Base-by-base conservation (phyloP, 2,888 invertebrate species). In the Latrodectus elegans region DNA sequence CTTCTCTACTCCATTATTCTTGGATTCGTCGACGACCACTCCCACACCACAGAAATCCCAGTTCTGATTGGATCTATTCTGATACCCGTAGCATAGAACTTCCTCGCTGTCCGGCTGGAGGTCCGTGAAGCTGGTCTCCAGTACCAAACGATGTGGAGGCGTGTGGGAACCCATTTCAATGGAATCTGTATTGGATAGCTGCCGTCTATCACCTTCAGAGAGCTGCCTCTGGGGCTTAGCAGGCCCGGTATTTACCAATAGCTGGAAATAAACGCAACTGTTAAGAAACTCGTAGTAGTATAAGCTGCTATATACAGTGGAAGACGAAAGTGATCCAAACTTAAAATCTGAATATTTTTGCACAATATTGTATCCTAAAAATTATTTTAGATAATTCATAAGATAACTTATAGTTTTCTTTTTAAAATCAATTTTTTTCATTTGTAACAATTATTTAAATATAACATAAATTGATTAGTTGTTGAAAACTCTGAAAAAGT, bases 91-190 rank as follows among this genome's bases (percentile, higher is more conserved):
- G 9, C 51, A 70, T 92, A 81, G 91, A 91, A 89, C 91, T 91
- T 89, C 89, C 87, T 88, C 90, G 86, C 65, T 85, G 70, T 90
- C 90, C 14, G 90, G 91, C 49, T 89, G 90, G 53, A 95, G 92
- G 89, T 95, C 95, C 49, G 95, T 95, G 92, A 96, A 96, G 91
- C 95, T 95, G 14, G 96, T 95, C 92, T 96, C 96, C 88, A 95
- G 93, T 91, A 94, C 95, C 71, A 95, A 92, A 89, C 94, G 93
- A 89, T 94, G 94, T 80, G 94, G 94, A 64, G 94, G 94, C 60
- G 93, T 90, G 12, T 88, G 85, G 10, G 90, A 89, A 11, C 85
- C 87, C 26, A 77, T 80, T 17, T 88, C 89, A 8, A 75, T 49
- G 11, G 75, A 73, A 51, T 80, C 85, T n/a, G 82, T 76, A 65